Evolutionary conservation across 2,888 invertebrate genomes (phyloP).

Genomic region (Encarsia formosa): DNA sequence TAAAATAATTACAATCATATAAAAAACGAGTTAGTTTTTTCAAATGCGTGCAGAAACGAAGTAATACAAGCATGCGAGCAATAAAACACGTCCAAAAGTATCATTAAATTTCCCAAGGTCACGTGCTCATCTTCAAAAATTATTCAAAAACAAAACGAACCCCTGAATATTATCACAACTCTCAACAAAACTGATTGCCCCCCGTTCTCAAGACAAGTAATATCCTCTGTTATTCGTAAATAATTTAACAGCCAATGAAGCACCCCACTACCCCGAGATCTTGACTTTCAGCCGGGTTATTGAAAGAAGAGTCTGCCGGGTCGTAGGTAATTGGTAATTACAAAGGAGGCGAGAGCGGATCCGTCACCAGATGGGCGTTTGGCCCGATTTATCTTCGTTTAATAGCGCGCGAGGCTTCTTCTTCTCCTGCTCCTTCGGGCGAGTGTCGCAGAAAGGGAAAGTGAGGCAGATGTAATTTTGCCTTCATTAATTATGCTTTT

Average conservation of each 20-base stretch:
- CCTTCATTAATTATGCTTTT: conserved; percentile 23
- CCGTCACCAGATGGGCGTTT: conserved; percentile 8
- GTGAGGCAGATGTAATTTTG: conserved; percentile 7
- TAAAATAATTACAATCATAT: too few species aligned
- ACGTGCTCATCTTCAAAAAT: too few species aligned
- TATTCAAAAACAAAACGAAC: neutral
- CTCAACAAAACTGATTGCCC: neutral
- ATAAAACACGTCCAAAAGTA: too few species aligned
- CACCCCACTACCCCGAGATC: neutral
- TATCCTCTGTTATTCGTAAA: too few species aligned
- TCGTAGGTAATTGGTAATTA: conserved; percentile 15
- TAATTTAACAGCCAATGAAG: conserved; percentile 2
- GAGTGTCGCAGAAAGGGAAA: neutral
- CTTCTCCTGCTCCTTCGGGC: neutral
- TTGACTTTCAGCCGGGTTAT: conserved; percentile 9
- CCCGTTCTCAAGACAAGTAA: too few species aligned
- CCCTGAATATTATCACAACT: neutral
- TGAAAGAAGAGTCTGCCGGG: neutral
- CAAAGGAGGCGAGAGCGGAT: conserved; percentile 22
- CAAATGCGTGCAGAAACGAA: too few species aligned
- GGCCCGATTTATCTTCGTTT: conserved; percentile 22
- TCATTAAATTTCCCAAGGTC: too few species aligned
- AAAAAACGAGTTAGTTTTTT: too few species aligned
- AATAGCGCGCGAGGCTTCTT: too few species aligned
- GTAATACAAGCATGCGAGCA: too few species aligned